These are phyloP conservation scores for Luffia ferchaultella DNA, from an alignment of 2,888 invertebrate genomes.

Conservation along the genomic window DNA sequence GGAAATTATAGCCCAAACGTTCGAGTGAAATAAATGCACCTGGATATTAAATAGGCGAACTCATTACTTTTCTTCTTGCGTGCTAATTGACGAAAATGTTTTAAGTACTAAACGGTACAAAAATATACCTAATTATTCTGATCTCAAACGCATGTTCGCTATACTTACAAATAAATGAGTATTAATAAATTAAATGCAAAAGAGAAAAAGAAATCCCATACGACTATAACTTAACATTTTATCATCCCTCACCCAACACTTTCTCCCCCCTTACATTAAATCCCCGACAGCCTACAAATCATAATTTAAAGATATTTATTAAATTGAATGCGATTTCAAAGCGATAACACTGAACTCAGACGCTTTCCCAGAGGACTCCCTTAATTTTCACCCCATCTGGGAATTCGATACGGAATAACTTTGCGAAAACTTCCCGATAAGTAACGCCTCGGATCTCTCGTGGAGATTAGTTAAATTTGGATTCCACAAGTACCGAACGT, in stretches of 20 bases:
- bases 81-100: no score
- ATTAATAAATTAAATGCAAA: background rate
- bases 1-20: no score
- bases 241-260: background rate
- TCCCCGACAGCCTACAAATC: background rate
- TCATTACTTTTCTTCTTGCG: no score
- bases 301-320: slow-evolving; percentile 5
- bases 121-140: no score
- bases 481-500: background rate
- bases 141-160: no score
- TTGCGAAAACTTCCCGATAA: slow-evolving; percentile 17
- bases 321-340: slow-evolving; percentile 14
- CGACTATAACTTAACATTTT: no score
- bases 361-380: slow-evolving; percentile 16
- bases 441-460: slow-evolving; percentile 6
- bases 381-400: slow-evolving; percentile 19
- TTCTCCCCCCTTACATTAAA: background rate
- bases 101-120: no score
- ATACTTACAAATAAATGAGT: background rate
- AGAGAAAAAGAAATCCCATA: no score
- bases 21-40: no score
- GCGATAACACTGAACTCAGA: slow-evolving; percentile 16
- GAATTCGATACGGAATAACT: slow-evolving; percentile 16
- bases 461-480: background rate
- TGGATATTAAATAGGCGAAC: no score